Evolutionary conservation across 2,113 vertebrate genomes (phyloP), one percentile per base, ranked within the genome.

Genomic region (Colossoma macropomum): DNA sequence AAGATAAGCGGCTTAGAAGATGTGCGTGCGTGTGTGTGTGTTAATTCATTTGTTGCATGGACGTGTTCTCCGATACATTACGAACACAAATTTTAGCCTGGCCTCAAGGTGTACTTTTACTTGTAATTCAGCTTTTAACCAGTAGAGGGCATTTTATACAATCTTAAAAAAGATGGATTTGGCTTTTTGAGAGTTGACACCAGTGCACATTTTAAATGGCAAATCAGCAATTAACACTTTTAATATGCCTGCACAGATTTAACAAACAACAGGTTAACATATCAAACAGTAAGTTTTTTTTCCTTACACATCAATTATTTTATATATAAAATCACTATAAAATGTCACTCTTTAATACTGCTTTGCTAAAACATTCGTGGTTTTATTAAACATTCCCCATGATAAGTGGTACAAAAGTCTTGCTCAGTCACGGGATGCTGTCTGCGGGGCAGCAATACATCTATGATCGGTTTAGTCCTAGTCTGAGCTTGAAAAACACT

Each of bases 291-390:
- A 86, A 45, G 5, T 17, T 76, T 82, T 76, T 82, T 85, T 83
- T 84, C 69, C 87, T 77, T 77, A 82, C 85, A 90, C 83, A 89
- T 86, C 65, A 85, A 79, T 79, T 89, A 76, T 69, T 74, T 86
- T 89, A 88, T 87, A 93, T 93, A 94, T 75, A 94, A 94, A 94
- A 92, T 90, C 89, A 91, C 91, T 92, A 93, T 86, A 94, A 94
- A 94, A 94, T 85, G 84, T 89, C 88, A 92, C 92, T 88, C 90
- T 87, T 75, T 84, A 88, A 91, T 88, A 89, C 74, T 65, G 84
- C 48, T 81, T 86, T 84, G 81, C 62, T 79, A 76, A 80, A 87
- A 83, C 75, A 70, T 54, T 76, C 80, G 75, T 85, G 77, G 41
- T 41, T 69, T 3, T 85, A 82, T 84, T 77, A 75, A 86, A 89